Evolutionary conservation across 1,140 invertebrate species (phyloP), one percentile per base, ranked within the genome.

Genomic region (Campoletis sonorensis): DNA sequence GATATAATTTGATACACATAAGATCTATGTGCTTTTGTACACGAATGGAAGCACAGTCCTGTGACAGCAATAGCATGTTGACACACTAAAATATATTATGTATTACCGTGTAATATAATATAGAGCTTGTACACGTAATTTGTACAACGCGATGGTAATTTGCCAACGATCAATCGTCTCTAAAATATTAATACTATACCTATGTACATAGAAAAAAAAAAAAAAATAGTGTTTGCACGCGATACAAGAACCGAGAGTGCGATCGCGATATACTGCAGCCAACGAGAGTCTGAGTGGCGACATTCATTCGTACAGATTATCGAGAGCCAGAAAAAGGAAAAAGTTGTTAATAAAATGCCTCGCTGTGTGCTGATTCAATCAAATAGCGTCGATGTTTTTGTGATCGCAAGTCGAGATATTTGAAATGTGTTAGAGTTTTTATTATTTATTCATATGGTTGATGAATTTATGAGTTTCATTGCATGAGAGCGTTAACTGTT

Each of bases 71-170:
- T 61, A 23, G n/a, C 61, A 64, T 64, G 61, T 27, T 23, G 61
- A 64, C 61, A 64, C 61, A 64, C 23, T 27, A 64, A 64, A 64
- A 27, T 64, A 61, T 61, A 64, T 64, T 27, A 27, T 23, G 61
- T 64, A 64, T 64, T 13, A 64, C 61, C 23, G 23, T 64, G 61
- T 27, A 26, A 64, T 26, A 64, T 64, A 64, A 61, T 61, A n/a
- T 11, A 64, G 61, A 11, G 61, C 61, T 64, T 23, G 23, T 64
- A 64, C 61, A 27, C 61, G 61, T 64, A 64, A 64, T 64, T 64
- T 64, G 61, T 64, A 64, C 18, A 27, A 64, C 61, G 61, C 61
- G 61, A 64, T 64, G 61, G 61, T 27, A 64, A 64, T 64, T 64
- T 64, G 61, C 23, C 61, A 26, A 11, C 61, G 23, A 64, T 64